Evolutionary conservation across 2,113 vertebrate genomes (phyloP), one percentile per base, ranked within the genome.

Genomic region (Oncorhynchus clarkii): DNA sequence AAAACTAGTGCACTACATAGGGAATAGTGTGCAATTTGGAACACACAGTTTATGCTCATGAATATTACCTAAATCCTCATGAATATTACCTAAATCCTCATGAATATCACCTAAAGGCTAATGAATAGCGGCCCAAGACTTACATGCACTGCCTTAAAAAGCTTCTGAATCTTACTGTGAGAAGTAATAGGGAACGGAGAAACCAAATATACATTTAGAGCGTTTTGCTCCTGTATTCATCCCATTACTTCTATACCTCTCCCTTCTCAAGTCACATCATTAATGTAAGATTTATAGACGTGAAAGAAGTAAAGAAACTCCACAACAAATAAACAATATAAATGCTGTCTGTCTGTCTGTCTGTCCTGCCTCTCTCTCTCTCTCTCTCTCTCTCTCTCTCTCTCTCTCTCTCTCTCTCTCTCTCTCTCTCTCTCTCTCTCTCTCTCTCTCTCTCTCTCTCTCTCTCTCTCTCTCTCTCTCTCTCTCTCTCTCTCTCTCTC

Each of bases 361-460:
- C 26, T 27, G 26, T 27, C 26, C 26, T 27, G 26, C 2, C 26
- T 27, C 20, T 68, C 51, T 78, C 12, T 87, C 39, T 85, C 72
- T 68, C 27, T 89, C 34, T 91, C 78, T 74, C n/a, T 26, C 24
- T 68, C 48, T 78, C 14, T 87, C 31, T 85, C 73, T 68, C 26
- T 89, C 39, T 91, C 78, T 74, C 24, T 68, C 48, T 78, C 14
- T 87, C 31, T 85, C 73, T 68, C 26, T 89, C 39, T 91, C 78
- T 12, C 26, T 26, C 1, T 2, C 26, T 14, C 14, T 18, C 54
- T 72, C n/a, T 29, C 62, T 72, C 39, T 11, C 16, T 34, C 39
- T 27, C 51, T 26, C 29, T 1, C 24, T 45, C 48, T 26, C n/a
- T 4, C 31, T 22, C 20, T 54, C 4, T 31, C 54, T 7, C 26